Percentiles rank a stretch among this genome's conserved stretches.
These are phyloP conservation scores for Pyrrhopygopsis socrates DNA, from an alignment of 2,888 invertebrate genomes.

Conservation along the genomic window DNA sequence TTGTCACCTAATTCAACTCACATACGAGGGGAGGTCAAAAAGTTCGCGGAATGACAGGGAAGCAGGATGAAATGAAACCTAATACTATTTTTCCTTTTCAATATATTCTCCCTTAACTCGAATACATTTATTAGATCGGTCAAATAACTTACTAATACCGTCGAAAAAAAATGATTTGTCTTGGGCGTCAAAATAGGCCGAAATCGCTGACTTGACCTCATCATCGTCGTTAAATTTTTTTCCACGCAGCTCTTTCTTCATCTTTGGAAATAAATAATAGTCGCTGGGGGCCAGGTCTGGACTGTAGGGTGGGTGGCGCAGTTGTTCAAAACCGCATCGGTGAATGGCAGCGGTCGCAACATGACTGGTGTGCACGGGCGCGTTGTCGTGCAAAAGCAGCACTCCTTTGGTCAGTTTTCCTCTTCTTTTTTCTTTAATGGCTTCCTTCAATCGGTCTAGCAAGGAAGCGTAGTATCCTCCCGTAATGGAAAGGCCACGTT, in stretches of 20 bases:
- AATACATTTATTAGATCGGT: slow-evolving; percentile 43
- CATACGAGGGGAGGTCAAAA: slow-evolving; percentile 12
- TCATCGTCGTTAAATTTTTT: slow-evolving; percentile 35
- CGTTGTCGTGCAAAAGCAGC: slow-evolving; percentile 34
- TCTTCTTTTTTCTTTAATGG: no score
- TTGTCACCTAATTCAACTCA: no score
- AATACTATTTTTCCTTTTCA: slow-evolving; percentile 38
- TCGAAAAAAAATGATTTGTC: slow-evolving; percentile 32
- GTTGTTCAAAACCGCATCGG: not conserved
- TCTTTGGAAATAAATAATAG: slow-evolving; percentile 45
- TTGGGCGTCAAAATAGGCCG: slow-evolving; percentile 46
- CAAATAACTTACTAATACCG: slow-evolving; percentile 28
- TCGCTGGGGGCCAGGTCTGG: slow-evolving; percentile 40
- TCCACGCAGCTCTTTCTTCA: slow-evolving; percentile 33
- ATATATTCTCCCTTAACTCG: slow-evolving; percentile 37
- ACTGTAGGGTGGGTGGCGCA: slow-evolving; percentile 50
- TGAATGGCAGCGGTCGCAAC: slow-evolving; percentile 43
- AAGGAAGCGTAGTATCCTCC: slow-evolving; percentile 26
- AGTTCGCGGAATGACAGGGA: slow-evolving; percentile 36
- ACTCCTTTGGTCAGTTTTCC: not conserved
- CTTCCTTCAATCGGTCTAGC: slow-evolving; percentile 24
- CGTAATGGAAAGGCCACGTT: not conserved
- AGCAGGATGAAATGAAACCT: not conserved
- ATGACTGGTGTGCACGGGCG: slow-evolving; percentile 22
- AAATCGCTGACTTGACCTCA: slow-evolving; percentile 36